Conservation (phyloP, 2,888 invertebrate genomes). For the Apomyelois bistriatella region DNA sequence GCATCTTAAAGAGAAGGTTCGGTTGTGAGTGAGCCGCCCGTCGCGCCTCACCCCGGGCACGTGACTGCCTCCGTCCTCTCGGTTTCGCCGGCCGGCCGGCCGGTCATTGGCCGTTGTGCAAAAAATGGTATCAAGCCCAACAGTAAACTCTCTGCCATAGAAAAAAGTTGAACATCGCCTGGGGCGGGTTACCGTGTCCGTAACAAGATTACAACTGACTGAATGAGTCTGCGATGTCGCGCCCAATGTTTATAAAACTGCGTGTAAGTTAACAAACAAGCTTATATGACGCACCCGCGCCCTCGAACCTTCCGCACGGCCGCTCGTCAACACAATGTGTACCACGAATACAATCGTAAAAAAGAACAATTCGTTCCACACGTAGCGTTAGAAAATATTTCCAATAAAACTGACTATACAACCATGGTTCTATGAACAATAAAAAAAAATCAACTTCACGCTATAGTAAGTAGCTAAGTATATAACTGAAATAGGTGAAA, state of each 20-base stretch:
- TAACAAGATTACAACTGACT: conserved; percentile 44
- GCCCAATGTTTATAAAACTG: conserved; percentile 46
- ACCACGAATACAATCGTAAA: conserved; percentile 12
- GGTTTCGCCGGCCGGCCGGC: conserved; percentile 68
- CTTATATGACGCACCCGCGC: conserved; percentile 53
- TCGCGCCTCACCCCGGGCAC: conserved; percentile 78
- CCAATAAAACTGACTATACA: conserved; percentile 1
- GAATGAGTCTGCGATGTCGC: conserved; percentile 41
- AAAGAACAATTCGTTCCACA: conserved; percentile 7
- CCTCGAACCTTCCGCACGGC: conserved; percentile 23
- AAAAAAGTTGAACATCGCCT: conserved; percentile 55
- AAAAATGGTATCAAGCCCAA: conserved; percentile 56
- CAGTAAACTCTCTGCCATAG: conserved; percentile 58
- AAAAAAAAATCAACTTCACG: neutral
- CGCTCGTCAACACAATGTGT: conserved; percentile 36
- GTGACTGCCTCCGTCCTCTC: conserved; percentile 70
- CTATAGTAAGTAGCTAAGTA: neutral
- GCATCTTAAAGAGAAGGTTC: conserved; percentile 77
- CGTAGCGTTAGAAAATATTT: conserved; percentile 2
- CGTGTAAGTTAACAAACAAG: conserved; percentile 47
- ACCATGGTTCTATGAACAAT: neutral
- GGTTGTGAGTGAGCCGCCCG: conserved; percentile 68
- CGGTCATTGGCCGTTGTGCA: conserved; percentile 72
- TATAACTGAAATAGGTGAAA: too few species aligned
- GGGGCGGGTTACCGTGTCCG: conserved; percentile 40